Percentiles rank a stretch among this genome's conserved stretches.
Conservation (phyloP, 2,113 vertebrate species). For the Cynocephalus volans region DNA sequence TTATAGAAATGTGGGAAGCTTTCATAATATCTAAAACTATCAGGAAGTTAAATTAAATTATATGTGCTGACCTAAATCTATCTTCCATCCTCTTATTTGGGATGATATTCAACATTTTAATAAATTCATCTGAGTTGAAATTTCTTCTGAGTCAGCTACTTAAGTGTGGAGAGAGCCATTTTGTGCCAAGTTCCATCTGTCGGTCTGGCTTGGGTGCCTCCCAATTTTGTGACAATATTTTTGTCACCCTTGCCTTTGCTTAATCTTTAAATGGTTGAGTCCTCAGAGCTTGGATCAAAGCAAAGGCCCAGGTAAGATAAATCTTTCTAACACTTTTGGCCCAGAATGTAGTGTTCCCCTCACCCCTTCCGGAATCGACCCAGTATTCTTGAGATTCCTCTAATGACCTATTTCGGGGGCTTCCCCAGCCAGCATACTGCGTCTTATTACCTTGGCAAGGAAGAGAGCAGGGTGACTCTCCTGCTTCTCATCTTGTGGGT, state of each 20-base stretch:
- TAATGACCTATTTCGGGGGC: neutral
- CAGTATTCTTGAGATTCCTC: neutral
- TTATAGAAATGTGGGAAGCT: constrained; percentile 76
- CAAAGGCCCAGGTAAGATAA: constrained; percentile 67
- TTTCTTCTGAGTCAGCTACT: constrained; percentile 84
- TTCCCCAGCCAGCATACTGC: neutral
- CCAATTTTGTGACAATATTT: constrained; percentile 80
- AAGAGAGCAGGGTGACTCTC: neutral
- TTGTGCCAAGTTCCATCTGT: constrained; percentile 81
- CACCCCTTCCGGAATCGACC: neutral
- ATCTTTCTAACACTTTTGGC: constrained; percentile 69
- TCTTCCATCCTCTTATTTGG: constrained; percentile 84
- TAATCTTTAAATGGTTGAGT: constrained; percentile 69
- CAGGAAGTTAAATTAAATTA: constrained; percentile 86
- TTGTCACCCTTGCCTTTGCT: constrained; percentile 68
- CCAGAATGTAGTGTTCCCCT: neutral
- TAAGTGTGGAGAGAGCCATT: constrained; percentile 73
- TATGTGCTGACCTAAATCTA: constrained; percentile 85
- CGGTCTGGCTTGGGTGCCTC: constrained; percentile 71
- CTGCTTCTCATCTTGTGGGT: neutral
- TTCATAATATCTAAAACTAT: constrained; percentile 79
- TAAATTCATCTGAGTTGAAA: constrained; percentile 85
- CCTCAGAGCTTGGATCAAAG: constrained; percentile 48
- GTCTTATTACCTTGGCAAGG: neutral
- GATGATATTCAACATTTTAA: constrained; percentile 82